Evolutionary conservation across 2,888 invertebrate species (phyloP).

Genomic region (Apamea crenata): DNA sequence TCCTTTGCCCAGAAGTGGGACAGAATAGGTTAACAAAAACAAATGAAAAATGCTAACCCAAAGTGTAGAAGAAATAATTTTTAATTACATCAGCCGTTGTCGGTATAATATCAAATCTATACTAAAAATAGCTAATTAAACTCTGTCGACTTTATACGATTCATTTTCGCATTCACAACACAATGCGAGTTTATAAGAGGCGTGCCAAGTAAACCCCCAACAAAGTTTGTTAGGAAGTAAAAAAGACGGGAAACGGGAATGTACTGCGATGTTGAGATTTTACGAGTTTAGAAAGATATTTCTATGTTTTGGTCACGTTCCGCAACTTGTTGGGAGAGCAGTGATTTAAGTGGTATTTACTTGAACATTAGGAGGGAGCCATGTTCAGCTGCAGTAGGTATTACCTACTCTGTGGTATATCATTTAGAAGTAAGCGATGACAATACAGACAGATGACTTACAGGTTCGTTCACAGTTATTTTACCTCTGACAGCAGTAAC

Average conservation of each 20-base stretch:
- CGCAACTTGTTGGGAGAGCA: slow-evolving; percentile 36
- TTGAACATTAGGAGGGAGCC: slow-evolving; percentile 31
- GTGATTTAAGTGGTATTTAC: slow-evolving; percentile 55
- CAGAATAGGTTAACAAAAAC: too few species aligned
- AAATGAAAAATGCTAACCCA: too few species aligned
- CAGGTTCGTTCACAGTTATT: neutral
- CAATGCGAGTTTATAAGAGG: slow-evolving; percentile 47
- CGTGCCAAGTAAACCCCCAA: slow-evolving; percentile 65
- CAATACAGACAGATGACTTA: neutral
- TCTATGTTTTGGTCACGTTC: slow-evolving; percentile 59
- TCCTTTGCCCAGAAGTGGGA: too few species aligned
- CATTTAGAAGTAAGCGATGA: neutral
- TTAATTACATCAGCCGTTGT: too few species aligned
- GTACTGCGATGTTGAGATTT: slow-evolving; percentile 54
- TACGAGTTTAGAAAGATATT: slow-evolving; percentile 59
- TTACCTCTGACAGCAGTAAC: neutral
- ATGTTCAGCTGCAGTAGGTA: neutral
- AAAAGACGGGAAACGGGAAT: slow-evolving; percentile 65
- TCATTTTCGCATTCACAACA: slow-evolving; percentile 35
- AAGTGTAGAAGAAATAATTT: neutral
- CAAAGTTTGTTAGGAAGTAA: slow-evolving; percentile 75
- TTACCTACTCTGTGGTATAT: neutral
- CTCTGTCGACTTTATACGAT: slow-evolving; percentile 15
- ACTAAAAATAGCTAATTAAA: slow-evolving; percentile 2
- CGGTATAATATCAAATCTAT: neutral